phyloP scores from a whole-genome alignment of 2,888 invertebrate genomes.

The Lathronympha strigana region DNA sequence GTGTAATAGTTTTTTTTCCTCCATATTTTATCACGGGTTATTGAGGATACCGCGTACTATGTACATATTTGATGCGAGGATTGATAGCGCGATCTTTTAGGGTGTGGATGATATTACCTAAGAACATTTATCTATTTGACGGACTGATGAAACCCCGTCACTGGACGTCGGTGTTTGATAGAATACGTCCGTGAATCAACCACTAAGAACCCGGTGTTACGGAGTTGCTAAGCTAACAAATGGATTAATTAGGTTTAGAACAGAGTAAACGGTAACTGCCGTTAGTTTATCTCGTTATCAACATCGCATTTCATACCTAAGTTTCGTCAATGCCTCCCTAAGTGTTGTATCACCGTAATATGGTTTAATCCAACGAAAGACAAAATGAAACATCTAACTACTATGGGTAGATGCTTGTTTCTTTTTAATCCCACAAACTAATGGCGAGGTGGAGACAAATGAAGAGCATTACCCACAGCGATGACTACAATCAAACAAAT shows the following conservation, averaged over 20 bases:
- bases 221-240: conserved; percentile 18
- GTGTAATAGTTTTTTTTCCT: conserved; percentile 41
- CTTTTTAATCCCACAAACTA: conserved; percentile 38
- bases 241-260: conserved; percentile 19
- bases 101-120: conserved; percentile 30
- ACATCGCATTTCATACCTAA: conserved; percentile 1
- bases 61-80: conserved; percentile 41
- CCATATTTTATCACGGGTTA: conserved; percentile 38
- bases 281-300: neutral
- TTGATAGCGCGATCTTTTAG: conserved; percentile 32
- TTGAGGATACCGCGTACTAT: conserved; percentile 24
- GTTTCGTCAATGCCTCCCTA: neutral
- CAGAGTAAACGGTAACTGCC: conserved; percentile 14
- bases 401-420: neutral
- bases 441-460: conserved; percentile 35
- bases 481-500: conserved; percentile 42
- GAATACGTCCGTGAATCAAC: conserved; percentile 25
- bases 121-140: conserved; percentile 28
- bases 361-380: too few relatives aligned
- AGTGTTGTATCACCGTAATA: too few relatives aligned
- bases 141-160: conserved; percentile 23
- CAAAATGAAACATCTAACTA: neutral
- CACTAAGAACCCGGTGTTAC: conserved; percentile 8
- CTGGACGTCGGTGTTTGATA: conserved; percentile 10
- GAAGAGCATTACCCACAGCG: conserved; percentile 36